Evolutionary conservation across 2,888 invertebrate species (phyloP).

Genomic region (Lydus trimaculatus): DNA sequence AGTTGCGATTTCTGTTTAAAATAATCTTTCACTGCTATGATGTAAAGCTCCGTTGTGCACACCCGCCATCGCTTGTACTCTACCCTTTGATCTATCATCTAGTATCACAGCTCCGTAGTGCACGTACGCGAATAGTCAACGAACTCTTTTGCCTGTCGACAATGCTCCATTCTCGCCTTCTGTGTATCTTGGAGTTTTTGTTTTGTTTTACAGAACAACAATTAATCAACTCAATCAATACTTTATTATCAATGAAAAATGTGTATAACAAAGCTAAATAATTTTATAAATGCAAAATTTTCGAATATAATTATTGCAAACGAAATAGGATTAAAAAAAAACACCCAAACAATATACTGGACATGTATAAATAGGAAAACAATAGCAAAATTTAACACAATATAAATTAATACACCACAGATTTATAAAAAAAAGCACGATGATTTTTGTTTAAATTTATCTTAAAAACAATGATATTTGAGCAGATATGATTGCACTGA

Average conservation of each 20-base stretch:
- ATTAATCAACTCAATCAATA: neutral
- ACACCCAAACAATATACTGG: neutral
- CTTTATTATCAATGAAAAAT: slow-evolving; percentile 5
- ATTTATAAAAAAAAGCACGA: neutral
- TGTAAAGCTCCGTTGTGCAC: no score
- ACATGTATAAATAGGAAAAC: slow-evolving; percentile 7
- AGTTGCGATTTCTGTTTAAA: no score
- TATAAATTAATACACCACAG: neutral
- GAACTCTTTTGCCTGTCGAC: no score
- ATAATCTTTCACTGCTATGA: no score
- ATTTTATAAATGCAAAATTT: neutral
- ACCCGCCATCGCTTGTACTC: no score
- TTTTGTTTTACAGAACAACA: neutral
- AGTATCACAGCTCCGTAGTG: no score
- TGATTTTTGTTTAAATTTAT: neutral
- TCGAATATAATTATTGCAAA: neutral
- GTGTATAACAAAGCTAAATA: slow-evolving; percentile 4
- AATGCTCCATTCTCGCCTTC: no score
- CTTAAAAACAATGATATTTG: neutral
- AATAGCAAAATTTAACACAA: neutral
- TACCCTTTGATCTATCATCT: no score
- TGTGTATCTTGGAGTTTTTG: no score
- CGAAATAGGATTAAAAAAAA: neutral
- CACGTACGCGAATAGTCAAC: no score
- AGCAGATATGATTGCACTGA: neutral